phyloP scores from a whole-genome alignment of 1,140 invertebrate species.

The Tetramorium simillimum region DNA sequence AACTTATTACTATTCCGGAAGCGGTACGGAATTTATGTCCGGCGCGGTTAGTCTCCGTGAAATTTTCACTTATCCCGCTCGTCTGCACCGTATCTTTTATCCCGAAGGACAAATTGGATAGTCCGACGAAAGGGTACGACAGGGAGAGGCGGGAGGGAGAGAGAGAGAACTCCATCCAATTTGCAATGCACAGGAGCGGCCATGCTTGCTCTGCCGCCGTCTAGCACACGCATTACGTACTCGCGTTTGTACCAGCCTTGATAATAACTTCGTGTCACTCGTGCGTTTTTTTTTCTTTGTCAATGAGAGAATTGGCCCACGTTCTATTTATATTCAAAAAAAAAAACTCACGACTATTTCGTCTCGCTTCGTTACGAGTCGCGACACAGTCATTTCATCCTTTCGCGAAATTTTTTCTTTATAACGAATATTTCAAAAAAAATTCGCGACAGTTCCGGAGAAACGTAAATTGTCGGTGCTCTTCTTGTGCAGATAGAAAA shows the following conservation, averaged over 20 bases:
- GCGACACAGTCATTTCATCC: background rate
- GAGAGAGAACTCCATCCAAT: conserved; percentile 67
- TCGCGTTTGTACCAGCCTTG: conserved; percentile 2
- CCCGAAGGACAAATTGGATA: conserved; percentile 71
- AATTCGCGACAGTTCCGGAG: background rate
- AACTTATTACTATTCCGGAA: conserved; percentile 58
- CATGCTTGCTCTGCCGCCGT: conserved; percentile 31
- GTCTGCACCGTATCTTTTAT: conserved; percentile 57
- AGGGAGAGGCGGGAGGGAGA: background rate
- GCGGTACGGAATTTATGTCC: conserved; percentile 47
- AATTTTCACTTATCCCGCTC: conserved; percentile 64
- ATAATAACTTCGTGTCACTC: conserved; percentile 44
- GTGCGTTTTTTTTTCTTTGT: conserved; percentile 9
- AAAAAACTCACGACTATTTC: background rate
- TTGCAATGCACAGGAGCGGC: conserved; percentile 68
- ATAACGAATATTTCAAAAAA: background rate
- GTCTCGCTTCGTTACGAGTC: background rate
- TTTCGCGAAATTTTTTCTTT: background rate
- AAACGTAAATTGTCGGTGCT: background rate
- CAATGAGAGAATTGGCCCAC: background rate
- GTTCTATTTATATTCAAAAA: conserved; percentile 12
- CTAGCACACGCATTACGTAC: conserved; percentile 10
- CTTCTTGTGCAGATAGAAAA: conserved; percentile 1
- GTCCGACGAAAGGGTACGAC: conserved; percentile 61
- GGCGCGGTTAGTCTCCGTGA: conserved; percentile 48